A percentile compares a stretch with the other conserved stretches of the same genome.
phyloP scores from a whole-genome alignment of 2,113 vertebrate genomes.

The Urocitellus parryii region DNA sequence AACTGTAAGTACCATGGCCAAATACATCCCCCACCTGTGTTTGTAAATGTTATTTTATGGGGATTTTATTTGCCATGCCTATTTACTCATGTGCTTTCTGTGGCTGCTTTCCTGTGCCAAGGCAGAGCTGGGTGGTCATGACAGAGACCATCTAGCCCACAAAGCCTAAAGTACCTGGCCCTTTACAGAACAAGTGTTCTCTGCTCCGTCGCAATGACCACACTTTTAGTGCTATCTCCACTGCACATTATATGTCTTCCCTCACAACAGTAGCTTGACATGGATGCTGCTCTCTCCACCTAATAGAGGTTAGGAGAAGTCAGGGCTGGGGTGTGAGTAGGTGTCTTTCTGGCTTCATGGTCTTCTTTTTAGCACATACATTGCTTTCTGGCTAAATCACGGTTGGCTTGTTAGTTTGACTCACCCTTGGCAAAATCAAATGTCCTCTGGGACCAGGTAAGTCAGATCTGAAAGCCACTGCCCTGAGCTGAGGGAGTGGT shows the following conservation, averaged over 20 bases:
- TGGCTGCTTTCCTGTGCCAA: not conserved
- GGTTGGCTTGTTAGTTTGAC: not conserved
- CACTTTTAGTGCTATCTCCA: rapidly evolving
- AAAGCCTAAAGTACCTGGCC: not conserved
- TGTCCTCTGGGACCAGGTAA: not conserved
- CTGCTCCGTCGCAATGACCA: rapidly evolving
- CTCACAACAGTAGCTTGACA: not conserved
- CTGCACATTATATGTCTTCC: rapidly evolving
- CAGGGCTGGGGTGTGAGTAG: not conserved
- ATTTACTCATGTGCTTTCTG: not conserved
- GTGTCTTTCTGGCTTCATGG: rapidly evolving
- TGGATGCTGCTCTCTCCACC: not conserved
- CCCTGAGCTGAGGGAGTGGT: not conserved
- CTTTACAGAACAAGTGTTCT: not conserved
- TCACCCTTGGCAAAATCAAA: not conserved
- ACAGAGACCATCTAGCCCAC: rapidly evolving
- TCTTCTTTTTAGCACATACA: not conserved
- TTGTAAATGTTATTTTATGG: not conserved
- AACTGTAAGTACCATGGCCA: rapidly evolving
- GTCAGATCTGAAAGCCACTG: not conserved
- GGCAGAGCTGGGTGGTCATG: not conserved
- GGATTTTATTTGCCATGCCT: not conserved
- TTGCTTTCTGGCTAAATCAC: not conserved
- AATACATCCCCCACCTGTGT: not conserved
- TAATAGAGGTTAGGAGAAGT: not conserved